These are phyloP conservation scores for Lapara coniferarum DNA, from an alignment of 2,888 invertebrate species.

Conservation along the genomic window DNA sequence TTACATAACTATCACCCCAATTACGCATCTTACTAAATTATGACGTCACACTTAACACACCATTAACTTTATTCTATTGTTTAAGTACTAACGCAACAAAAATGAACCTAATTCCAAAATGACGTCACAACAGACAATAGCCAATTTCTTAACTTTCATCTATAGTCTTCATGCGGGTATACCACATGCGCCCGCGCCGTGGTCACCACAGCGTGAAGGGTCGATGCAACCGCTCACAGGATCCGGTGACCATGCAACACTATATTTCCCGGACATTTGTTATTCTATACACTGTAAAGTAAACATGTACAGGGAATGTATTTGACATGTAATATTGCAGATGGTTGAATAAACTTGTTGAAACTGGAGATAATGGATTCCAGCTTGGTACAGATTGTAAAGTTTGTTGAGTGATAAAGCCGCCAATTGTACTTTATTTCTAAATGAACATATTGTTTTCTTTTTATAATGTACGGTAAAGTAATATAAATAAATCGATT, in stretches of 20 bases:
- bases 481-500: too few species aligned
- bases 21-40: too few species aligned
- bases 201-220: conserved; percentile 42
- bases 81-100: background rate
- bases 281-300: background rate
- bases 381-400: too few species aligned
- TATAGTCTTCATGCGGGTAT: conserved; percentile 7
- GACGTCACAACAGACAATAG: conserved; percentile 13
- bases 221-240: conserved; percentile 42
- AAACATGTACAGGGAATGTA: background rate
- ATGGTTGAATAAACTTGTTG: too few species aligned
- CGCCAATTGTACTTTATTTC: too few species aligned
- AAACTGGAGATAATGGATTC: too few species aligned
- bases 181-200: conserved; percentile 34
- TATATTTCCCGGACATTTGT: conserved; percentile 21
- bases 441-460: too few species aligned
- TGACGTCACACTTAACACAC: too few species aligned
- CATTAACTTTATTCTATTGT: background rate
- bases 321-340: background rate
- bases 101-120: background rate
- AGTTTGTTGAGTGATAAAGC: too few species aligned
- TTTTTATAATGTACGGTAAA: too few species aligned
- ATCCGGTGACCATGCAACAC: conserved; percentile 35
- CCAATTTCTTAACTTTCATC: conserved; percentile 20
- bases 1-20: too few species aligned